Base-by-base conservation (phyloP, 2,113 vertebrate species). In the Anoura caudifer region DNA sequence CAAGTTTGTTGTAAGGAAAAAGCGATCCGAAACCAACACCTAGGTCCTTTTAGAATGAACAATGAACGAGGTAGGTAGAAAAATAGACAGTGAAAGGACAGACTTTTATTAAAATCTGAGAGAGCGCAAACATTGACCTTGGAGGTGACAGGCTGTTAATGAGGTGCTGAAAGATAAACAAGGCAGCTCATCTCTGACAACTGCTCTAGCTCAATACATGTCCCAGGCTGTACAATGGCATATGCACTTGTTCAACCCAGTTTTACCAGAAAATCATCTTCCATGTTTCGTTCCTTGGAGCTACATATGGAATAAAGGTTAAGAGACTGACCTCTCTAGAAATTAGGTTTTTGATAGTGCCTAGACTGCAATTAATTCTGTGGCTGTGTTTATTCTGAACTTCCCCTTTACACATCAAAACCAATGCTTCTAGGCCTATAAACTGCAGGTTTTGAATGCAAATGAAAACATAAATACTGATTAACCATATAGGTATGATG, bases 21-120 rank as follows among this genome's bases (percentile, higher is more conserved):
- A 75, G 31, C 41, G 47, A 45, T 54, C 67, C 8, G 65, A 95
- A 95, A 61, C 85, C 65, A 89, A 92, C 22, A 50, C 26, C n/a
- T 47, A 79, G 31, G 59, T 43, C 70, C 65, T 95, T 75, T 92
- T 72, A 96, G 86, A 97, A 84, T 69, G 63, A 87, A 56, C 70
- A 87, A 47, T 33, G 54, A 97, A 80, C 28, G 43, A 67, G n/a
- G 85, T 0, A 67, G n/a, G 85, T 0, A 81, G 50, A 90, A 81
- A 97, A 96, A 69, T 1, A 77, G 87, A 92, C 8, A 63, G 63
- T 41, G 65, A 95, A 81, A 96, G 76, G 69, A 76, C 12, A 76
- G 86, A 72, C 33, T 85, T 94, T 80, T 84, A 93, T 67, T 76
- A 92, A 97, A 84, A 90, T 76, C 31, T 90, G 69, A 96, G 50